Conservation (phyloP, 1,140 invertebrate species). For the Penaeus vannamei region DNA sequence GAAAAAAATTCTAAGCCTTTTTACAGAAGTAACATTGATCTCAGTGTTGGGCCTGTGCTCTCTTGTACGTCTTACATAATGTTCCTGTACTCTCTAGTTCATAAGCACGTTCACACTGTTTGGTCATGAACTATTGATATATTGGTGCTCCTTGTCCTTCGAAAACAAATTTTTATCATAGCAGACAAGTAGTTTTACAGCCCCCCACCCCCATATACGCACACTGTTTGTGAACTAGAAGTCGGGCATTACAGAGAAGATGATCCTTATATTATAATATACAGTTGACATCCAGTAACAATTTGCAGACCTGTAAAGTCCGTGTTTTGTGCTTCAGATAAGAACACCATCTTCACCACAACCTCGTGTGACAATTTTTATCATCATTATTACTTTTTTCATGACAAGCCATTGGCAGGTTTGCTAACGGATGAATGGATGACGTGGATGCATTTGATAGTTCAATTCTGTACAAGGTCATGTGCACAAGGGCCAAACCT, state of each 20-base stretch:
- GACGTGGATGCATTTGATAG: conserved; percentile 53
- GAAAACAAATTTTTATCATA: too few species aligned
- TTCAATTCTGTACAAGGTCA: conserved; percentile 36
- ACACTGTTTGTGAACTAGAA: conserved; percentile 2
- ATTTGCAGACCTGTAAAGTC: conserved; percentile 45
- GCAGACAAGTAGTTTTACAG: too few species aligned
- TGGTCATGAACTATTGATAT: not conserved
- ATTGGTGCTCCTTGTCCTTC: too few species aligned
- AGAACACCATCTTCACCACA: conserved; percentile 41
- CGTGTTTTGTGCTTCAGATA: conserved; percentile 55
- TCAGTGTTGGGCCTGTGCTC: conserved; percentile 45
- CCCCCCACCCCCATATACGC: too few species aligned
- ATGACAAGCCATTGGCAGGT: conserved; percentile 19
- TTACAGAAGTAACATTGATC: conserved; percentile 25
- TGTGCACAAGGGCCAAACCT: conserved; percentile 55
- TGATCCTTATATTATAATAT: conserved; percentile 55
- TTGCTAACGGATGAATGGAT: conserved; percentile 43
- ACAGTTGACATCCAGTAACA: conserved; percentile 55
- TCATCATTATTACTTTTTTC: conserved; percentile 32
- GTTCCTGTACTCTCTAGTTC: conserved; percentile 37
- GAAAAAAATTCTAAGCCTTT: conserved; percentile 26
- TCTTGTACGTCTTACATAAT: conserved; percentile 15
- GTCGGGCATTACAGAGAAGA: conserved; percentile 29
- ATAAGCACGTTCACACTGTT: not conserved
- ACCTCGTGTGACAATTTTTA: not conserved